Percentiles rank a stretch among this genome's conserved stretches.
Evolutionary conservation across 30 jellyfish, hydroid and myxozoan species (phyloP).

Genomic region (Hydractinia symbiolongicarpus): DNA sequence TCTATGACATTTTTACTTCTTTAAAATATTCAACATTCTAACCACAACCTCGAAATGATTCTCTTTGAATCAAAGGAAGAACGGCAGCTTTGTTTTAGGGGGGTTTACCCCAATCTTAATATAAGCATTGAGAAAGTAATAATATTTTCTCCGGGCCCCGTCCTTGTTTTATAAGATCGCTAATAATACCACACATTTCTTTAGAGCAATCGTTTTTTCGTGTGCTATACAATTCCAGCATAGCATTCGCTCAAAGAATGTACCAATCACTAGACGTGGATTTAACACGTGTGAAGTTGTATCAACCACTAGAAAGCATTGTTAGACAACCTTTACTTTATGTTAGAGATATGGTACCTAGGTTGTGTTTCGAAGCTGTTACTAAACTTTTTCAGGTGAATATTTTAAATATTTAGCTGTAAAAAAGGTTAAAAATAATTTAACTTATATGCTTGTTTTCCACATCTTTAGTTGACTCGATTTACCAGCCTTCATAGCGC

Average conservation of each 20-base stretch:
- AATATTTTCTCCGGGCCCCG: too few relatives aligned
- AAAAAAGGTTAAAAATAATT: neutral
- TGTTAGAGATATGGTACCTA: conserved; percentile 89
- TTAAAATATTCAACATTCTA: too few relatives aligned
- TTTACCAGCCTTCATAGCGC: conserved; percentile 50
- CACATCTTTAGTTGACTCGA: conserved; percentile 24
- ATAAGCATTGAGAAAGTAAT: too few relatives aligned
- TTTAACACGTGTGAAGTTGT: conserved; percentile 60
- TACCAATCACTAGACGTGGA: conserved; percentile 73
- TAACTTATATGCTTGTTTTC: neutral
- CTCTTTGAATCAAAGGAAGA: too few relatives aligned
- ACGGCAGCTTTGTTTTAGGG: too few relatives aligned
- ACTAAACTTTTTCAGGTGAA: conserved; percentile 57
- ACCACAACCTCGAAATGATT: too few relatives aligned
- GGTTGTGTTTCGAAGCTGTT: conserved; percentile 67
- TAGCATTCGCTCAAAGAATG: conserved; percentile 61
- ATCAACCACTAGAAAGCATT: conserved; percentile 60
- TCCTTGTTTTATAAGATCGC: too few relatives aligned
- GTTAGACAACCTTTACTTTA: conserved; percentile 78
- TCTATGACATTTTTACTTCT: too few relatives aligned
- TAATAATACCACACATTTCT: neutral
- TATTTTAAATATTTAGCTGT: neutral
- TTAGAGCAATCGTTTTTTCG: conserved; percentile 13
- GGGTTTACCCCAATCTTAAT: too few relatives aligned
- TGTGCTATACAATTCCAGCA: conserved; percentile 59